Evolutionary conservation across 2,888 invertebrate species (phyloP), one percentile per base, ranked within the genome.

Genomic region (Agapostemon virescens): DNA sequence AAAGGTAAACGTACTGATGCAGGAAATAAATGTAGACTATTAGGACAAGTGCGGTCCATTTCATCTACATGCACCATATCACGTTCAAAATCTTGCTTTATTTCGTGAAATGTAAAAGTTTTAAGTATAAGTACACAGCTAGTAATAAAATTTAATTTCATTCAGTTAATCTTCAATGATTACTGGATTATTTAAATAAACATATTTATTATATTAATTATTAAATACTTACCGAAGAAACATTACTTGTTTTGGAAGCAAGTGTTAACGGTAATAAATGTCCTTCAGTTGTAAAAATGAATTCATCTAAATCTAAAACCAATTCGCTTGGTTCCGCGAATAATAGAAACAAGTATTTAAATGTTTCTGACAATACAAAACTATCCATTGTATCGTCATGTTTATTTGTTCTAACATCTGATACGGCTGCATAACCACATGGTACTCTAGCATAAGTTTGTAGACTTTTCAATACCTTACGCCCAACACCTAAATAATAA

Each of bases 381-480:
- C 99, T 99, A 92, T 99, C 99, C 98, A 99, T 98, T 84, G 98
- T 95, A 91, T 99, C 98, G 91, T 99, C 98, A 90, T 98, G 97
- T 79, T 95, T 95, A 40, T 97, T 95, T 0, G 98, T 98, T 66
- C 98, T 95, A 1, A 99, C 97, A 93, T 99, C 98, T 89, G 97
- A 98, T n/a, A 99, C 97, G 2, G 98, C 98, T 0, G 99, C 99
- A 93, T 97, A 99, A 0, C 99, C 99, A 92, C 99, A 99, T 1
- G 97, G 95, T n/a, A 98, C 98, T 88, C 97, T 94, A 0, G 99
- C 97, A 93, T 98, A 96, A 86, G 96, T 96, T 91, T 99, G 98
- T 38, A 99, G 94, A 77, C 97, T 97, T 88, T 96, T 96, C 45
- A 99, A 93, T 0, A 98, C 98, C 81, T 96, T 96, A 89, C 97